Evolutionary conservation across 2,888 invertebrate genomes (phyloP).

Genomic region (Heliconius ethilla): DNA sequence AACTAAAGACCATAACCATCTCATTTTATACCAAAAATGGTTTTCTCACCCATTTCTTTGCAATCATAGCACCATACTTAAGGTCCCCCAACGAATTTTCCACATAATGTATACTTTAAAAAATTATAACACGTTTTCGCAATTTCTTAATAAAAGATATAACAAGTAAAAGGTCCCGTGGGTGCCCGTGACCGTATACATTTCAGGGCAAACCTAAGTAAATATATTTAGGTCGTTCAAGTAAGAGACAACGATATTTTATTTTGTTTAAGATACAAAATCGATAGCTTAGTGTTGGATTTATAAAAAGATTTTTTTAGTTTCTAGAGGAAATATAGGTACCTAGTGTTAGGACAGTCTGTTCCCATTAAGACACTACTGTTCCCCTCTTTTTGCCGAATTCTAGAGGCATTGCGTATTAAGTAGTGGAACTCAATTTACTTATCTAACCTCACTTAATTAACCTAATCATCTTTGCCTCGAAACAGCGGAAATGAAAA

Average conservation of each 20-base stretch:
- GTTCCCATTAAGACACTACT: neutral
- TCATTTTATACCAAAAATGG: neutral
- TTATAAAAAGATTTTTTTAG: neutral
- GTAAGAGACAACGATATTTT: constrained; percentile 5
- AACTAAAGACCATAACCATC: too few relatives aligned
- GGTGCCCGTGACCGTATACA: neutral
- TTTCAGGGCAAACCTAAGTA: constrained; percentile 11
- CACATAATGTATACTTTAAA: constrained; percentile 9
- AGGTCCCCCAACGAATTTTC: neutral
- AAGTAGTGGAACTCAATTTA: too few relatives aligned
- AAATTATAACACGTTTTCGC: constrained; percentile 15
- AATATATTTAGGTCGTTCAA: constrained; percentile 21
- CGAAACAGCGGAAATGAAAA: too few relatives aligned
- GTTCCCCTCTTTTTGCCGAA: too few relatives aligned
- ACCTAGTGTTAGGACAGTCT: too few relatives aligned
- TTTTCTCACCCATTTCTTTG: neutral
- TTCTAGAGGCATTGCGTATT: neutral
- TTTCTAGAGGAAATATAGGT: too few relatives aligned
- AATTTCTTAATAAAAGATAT: constrained; percentile 19
- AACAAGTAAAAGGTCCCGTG: constrained; percentile 9
- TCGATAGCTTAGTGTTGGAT: neutral
- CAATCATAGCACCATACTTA: neutral
- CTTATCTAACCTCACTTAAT: too few relatives aligned
- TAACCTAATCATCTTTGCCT: too few relatives aligned
- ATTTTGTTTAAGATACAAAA: constrained; percentile 4